Base-by-base conservation (phyloP, 2,113 vertebrate genomes). In the Calidris pygmaea region DNA sequence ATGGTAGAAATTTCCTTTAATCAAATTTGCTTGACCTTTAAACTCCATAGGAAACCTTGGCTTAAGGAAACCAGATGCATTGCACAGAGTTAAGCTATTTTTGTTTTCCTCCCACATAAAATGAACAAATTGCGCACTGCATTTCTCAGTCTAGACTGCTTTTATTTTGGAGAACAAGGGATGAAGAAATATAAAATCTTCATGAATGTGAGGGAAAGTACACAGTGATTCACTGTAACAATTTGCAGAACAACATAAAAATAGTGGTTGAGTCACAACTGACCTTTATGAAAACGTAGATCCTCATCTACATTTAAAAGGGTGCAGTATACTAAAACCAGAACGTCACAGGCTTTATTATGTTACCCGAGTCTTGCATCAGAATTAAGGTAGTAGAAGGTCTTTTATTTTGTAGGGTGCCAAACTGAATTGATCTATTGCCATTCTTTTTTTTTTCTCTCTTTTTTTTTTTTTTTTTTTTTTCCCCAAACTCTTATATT, bases 171-270 rank as follows among this genome's bases (percentile, higher is more conserved):
- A 79, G 77, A 85, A 82, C 83, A 90, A 68, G 62, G 17, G 60
- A 90, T 41, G 73, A 88, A 89, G 85, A 82, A 81, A 53, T 48
- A 87, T 76, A 72, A 94, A 87, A 92, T 53, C 29, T 66, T 83
- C 89, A 2, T 62, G 83, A 83, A 78, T 85, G 80, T 53, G 73
- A 96, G 65, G 43, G 68, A 55, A 92, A 94, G 90, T 59, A 94
- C 82, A 86, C 75, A 86, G 75, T 97, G 96, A 97, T 90, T 97
- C 93, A 96, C 72, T 72, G 56, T 19, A 93, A 87, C 88, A 89
- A 81, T 95, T 93, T 94, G 27, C 80, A 89, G 92, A 92, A 90
- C 70, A 95, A 95, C 94, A 89, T 76, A 95, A 96, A 97, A 94
- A 95, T 89, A 92, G 90, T 78, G 76, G 20, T 62, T 96, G 96